phyloP scores from a whole-genome alignment of 2,113 vertebrate species.

The Erythrolamprus reginae region DNA sequence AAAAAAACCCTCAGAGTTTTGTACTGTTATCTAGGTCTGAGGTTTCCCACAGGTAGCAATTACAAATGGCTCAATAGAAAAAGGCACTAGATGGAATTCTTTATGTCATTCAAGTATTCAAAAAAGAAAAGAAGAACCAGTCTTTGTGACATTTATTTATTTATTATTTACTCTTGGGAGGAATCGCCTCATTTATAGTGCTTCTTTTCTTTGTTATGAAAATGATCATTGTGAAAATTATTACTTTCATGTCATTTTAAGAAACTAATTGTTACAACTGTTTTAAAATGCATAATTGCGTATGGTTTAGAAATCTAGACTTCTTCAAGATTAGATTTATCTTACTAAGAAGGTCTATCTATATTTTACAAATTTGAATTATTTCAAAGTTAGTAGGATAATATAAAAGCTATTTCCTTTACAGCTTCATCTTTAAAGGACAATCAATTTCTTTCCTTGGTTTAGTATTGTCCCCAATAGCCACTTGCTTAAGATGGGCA shows the following conservation, averaged over 20 bases:
- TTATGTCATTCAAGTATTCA: not conserved
- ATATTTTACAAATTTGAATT: not conserved
- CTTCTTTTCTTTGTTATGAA: not conserved
- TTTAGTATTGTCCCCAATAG: not conserved
- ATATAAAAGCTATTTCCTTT: not conserved
- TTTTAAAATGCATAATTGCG: not conserved
- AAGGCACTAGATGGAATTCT: not conserved
- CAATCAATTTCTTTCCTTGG: not conserved
- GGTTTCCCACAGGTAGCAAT: slow-evolving; percentile 11
- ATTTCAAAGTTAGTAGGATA: not conserved
- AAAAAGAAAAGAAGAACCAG: not conserved
- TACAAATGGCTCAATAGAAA: not conserved
- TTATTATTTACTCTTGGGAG: not conserved
- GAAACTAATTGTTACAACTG: not conserved
- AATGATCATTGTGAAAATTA: not conserved
- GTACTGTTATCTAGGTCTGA: not conserved
- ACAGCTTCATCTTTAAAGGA: not conserved
- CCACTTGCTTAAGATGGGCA: not conserved
- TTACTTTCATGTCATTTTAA: not conserved
- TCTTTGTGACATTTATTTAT: not conserved
- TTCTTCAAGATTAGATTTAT: not conserved
- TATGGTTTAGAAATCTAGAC: not conserved
- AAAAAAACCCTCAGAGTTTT: not conserved
- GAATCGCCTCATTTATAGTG: not conserved
- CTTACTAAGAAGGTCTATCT: not conserved